These are phyloP conservation scores for Formica exsecta DNA, from an alignment of 1,140 invertebrate species.

Conservation along the genomic window DNA sequence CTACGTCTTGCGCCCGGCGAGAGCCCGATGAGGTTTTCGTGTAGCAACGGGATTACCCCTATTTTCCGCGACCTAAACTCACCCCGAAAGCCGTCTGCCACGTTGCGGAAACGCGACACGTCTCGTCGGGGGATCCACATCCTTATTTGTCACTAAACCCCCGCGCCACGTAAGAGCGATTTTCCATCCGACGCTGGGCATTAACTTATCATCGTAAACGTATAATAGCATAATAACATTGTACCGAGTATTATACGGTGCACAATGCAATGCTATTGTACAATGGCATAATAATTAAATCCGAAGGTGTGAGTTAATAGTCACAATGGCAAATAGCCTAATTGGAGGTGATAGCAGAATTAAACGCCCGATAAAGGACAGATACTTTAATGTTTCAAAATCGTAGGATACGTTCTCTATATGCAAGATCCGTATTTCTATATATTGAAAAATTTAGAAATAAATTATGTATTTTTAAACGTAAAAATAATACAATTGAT, in stretches of 20 bases:
- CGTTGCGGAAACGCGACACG: constrained; percentile 6
- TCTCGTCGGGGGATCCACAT: not conserved
- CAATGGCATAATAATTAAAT: constrained; percentile 56
- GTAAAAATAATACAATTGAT: not conserved
- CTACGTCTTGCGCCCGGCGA: constrained; percentile 73
- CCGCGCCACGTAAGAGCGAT: not conserved
- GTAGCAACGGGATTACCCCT: constrained; percentile 77
- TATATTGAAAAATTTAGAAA: not conserved
- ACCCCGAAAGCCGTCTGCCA: constrained; percentile 35
- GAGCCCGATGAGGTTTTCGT: constrained; percentile 80
- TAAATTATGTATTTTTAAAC: no score
- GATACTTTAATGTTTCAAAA: not conserved
- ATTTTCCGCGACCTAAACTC: constrained; percentile 69
- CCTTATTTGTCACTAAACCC: constrained; percentile 36
- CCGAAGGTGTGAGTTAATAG: constrained; percentile 59
- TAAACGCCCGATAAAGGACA: constrained; percentile 9
- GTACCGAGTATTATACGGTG: constrained; percentile 9
- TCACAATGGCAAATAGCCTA: constrained; percentile 43
- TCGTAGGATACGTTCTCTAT: no score
- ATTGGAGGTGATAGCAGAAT: constrained; percentile 34
- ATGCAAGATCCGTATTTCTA: not conserved
- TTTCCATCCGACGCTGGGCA: constrained; percentile 1
- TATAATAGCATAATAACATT: constrained; percentile 41
- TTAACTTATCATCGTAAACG: constrained; percentile 56
- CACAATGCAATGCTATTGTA: constrained; percentile 30